Evolutionary conservation across 2,888 invertebrate genomes (phyloP).

Genomic region (Neoscelio sp.): DNA sequence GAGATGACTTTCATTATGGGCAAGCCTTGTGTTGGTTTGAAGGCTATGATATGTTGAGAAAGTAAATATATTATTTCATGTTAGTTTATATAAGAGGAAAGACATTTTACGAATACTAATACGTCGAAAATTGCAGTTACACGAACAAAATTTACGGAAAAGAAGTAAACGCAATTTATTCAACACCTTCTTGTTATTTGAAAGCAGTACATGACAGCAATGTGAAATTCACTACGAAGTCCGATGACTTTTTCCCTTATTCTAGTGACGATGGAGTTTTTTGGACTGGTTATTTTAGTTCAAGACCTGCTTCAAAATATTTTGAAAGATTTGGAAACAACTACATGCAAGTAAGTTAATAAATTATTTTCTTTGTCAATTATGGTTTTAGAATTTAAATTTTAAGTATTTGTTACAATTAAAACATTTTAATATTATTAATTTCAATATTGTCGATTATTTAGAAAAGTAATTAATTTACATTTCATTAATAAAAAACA

Average conservation of each 20-base stretch:
- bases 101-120: too few relatives aligned
- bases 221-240: constrained; percentile 88
- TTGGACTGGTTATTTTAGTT: constrained; percentile 96
- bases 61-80: too few relatives aligned
- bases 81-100: too few relatives aligned
- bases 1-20: too few relatives aligned
- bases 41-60: too few relatives aligned
- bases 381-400: neutral
- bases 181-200: constrained; percentile 92
- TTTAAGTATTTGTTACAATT: too few relatives aligned
- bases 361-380: neutral
- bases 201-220: constrained; percentile 89
- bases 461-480: too few relatives aligned
- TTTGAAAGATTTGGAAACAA: constrained; percentile 89
- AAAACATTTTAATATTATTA: too few relatives aligned
- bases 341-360: constrained; percentile 86
- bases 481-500: too few relatives aligned
- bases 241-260: constrained; percentile 95
- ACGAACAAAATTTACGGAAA: constrained; percentile 80
- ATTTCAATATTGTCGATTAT: too few relatives aligned
- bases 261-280: constrained; percentile 91
- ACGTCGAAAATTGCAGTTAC: constrained; percentile 28
- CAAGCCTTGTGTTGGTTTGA: too few relatives aligned
- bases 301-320: constrained; percentile 90
- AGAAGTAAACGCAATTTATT: constrained; percentile 90